A percentile compares a stretch with the other conserved stretches of the same genome.
These are phyloP conservation scores for Dicranocentrus wangi DNA, from an alignment of 2,888 invertebrate species.

Conservation along the genomic window DNA sequence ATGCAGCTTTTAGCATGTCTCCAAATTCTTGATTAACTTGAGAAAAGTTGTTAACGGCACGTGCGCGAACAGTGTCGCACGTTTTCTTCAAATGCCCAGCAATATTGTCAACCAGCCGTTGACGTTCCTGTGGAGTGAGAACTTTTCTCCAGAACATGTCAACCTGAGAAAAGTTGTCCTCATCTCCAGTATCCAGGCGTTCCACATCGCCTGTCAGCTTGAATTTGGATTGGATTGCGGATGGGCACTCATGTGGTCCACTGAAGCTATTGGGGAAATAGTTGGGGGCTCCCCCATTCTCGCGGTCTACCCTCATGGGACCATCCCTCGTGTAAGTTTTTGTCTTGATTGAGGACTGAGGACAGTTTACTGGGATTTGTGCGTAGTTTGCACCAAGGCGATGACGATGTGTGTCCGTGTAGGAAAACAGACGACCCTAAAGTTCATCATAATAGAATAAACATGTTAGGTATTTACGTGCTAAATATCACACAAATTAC, in stretches of 20 bases:
- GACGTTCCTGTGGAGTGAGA: slow-evolving; percentile 83
- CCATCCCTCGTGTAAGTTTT: slow-evolving; percentile 92
- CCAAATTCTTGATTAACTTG: slow-evolving; percentile 88
- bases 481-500: too few relatives aligned
- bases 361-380: slow-evolving; percentile 97
- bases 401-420: slow-evolving; percentile 93
- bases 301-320: slow-evolving; percentile 82
- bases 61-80: slow-evolving; percentile 88
- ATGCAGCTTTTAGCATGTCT: slow-evolving; percentile 79
- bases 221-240: slow-evolving; percentile 80
- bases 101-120: slow-evolving; percentile 86
- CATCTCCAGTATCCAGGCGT: slow-evolving; percentile 85
- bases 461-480: not conserved
- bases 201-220: slow-evolving; percentile 84
- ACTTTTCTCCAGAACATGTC: slow-evolving; percentile 87
- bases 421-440: slow-evolving; percentile 75
- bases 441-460: not conserved
- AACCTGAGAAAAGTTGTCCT: slow-evolving; percentile 93
- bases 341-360: slow-evolving; percentile 78
- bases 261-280: slow-evolving; percentile 97
- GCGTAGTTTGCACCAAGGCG: slow-evolving; percentile 93
- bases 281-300: slow-evolving; percentile 92
- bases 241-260: slow-evolving; percentile 85
- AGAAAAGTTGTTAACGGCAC: slow-evolving; percentile 87
- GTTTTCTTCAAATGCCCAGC: slow-evolving; percentile 85